A percentile compares a stretch with the other conserved stretches of the same genome.
phyloP scores from a whole-genome alignment of 2,113 vertebrate species.

The Erythrolamprus reginae region DNA sequence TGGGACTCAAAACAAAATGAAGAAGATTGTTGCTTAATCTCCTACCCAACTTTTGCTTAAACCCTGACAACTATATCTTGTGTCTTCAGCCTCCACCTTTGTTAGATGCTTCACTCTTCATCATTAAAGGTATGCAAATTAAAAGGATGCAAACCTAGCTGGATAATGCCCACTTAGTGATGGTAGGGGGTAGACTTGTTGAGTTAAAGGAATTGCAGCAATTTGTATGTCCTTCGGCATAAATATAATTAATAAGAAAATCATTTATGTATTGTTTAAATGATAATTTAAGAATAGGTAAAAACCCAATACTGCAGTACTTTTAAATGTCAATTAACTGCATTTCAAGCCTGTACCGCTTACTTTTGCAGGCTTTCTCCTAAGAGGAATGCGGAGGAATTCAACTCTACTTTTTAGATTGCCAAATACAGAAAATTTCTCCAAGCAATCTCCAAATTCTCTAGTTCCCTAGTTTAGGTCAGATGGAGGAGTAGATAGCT shows the following conservation, averaged over 20 bases:
- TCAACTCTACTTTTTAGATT: not conserved
- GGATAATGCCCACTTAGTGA: not conserved
- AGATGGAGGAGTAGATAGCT: not conserved
- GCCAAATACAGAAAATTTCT: not conserved
- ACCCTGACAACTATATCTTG: not conserved
- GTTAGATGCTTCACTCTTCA: not conserved
- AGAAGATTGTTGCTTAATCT: not conserved
- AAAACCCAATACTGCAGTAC: not conserved
- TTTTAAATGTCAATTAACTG: not conserved
- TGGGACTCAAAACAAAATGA: not conserved
- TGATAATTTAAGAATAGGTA: not conserved
- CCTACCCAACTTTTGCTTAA: not conserved
- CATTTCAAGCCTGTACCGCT: not conserved
- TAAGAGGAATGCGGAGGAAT: not conserved
- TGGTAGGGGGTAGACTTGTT: not conserved
- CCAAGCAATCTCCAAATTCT: not conserved
- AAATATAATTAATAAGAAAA: not conserved
- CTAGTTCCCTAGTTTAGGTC: not conserved
- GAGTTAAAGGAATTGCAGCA: not conserved
- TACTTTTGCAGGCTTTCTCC: not conserved
- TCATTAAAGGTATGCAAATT: not conserved
- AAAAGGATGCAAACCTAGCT: not conserved
- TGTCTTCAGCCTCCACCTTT: not conserved
- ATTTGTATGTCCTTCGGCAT: not conserved
- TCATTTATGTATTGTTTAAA: not conserved